A percentile compares a stretch with the other conserved stretches of the same genome.
phyloP scores from a whole-genome alignment of 2,797 vertebrate genomes.

The Macropodus opercularis region DNA sequence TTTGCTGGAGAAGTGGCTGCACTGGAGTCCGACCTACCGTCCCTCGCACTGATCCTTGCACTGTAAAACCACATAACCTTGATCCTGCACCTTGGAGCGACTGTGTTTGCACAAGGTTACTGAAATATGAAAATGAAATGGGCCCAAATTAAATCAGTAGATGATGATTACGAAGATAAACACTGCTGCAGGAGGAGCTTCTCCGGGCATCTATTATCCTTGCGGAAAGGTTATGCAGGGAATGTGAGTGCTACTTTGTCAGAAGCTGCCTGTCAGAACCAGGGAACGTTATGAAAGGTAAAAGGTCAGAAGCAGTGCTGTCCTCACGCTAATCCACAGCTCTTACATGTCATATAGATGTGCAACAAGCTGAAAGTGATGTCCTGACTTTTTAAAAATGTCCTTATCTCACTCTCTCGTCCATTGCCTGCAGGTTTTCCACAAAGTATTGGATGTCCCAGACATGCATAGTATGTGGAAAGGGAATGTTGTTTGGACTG shows the following conservation, averaged over 20 bases:
- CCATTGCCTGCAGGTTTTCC: slow-evolving; percentile 89
- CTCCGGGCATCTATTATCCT: slow-evolving; percentile 37
- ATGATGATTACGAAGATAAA: slow-evolving; percentile 52
- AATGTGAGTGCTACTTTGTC: slow-evolving; percentile 41
- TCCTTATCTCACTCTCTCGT: slow-evolving; percentile 25
- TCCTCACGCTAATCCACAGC: slow-evolving; percentile 26
- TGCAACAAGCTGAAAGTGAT: slow-evolving; percentile 26
- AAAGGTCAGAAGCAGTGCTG: slow-evolving; percentile 58
- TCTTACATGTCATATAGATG: slow-evolving; percentile 11
- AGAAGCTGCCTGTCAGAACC: slow-evolving; percentile 40
- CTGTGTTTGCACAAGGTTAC: slow-evolving; percentile 12
- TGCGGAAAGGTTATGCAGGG: slow-evolving; percentile 56
- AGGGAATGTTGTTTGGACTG: slow-evolving; percentile 99
- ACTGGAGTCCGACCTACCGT: slow-evolving; percentile 25
- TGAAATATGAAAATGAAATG: slow-evolving; percentile 49
- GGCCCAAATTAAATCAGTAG: slow-evolving; percentile 64
- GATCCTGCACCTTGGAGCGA: slow-evolving; percentile 1
- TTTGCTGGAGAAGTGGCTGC: slow-evolving; percentile 27
- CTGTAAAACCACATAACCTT: slow-evolving; percentile 41
- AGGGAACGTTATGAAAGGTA: slow-evolving; percentile 32
- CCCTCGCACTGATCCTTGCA: slow-evolving; percentile 22
- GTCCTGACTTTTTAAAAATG: slow-evolving; percentile 3
- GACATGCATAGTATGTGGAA: slow-evolving; percentile 97
- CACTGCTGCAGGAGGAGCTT: slow-evolving; percentile 29
- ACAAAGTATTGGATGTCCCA: slow-evolving; percentile 99